These are phyloP conservation scores for Muraenolepis orangiensis DNA, from an alignment of 2,797 vertebrate species.

Conservation along the genomic window DNA sequence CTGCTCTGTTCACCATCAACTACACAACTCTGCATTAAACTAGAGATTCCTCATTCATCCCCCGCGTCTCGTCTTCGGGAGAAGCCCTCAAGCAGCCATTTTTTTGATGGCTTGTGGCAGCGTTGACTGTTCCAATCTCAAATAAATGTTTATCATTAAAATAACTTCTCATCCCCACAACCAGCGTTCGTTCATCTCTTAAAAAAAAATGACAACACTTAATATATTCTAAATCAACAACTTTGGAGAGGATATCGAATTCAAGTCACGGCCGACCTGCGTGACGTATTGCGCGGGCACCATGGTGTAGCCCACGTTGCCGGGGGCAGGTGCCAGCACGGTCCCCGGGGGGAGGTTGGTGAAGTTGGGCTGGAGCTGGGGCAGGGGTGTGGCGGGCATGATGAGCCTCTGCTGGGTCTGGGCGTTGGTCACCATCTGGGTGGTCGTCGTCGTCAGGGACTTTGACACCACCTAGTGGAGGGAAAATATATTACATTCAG, in stretches of 20 bases:
- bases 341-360: conserved; percentile 93
- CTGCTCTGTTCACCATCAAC: too few species aligned
- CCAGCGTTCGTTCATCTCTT: not conserved
- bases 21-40: too few species aligned
- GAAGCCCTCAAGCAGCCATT: too few species aligned
- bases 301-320: conserved; percentile 91
- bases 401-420: conserved; percentile 95
- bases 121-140: too few species aligned
- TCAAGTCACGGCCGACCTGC: conserved; percentile 75
- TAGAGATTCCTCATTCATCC: too few species aligned
- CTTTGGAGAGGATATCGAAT: not conserved
- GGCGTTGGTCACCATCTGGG: conserved; percentile 85
- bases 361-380: conserved; percentile 96
- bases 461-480: not conserved
- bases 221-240: not conserved
- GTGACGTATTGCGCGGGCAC: conserved; percentile 96
- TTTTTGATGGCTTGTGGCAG: too few species aligned
- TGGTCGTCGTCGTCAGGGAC: conserved; percentile 32
- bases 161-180: not conserved
- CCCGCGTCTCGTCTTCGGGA: too few species aligned
- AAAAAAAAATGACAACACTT: not conserved
- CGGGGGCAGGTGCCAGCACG: conserved; percentile 88
- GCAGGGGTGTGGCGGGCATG: conserved; percentile 94
- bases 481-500: not conserved
- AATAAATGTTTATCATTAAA: not conserved